Conservation (phyloP, 2,797 vertebrate species). For the Mormyrops boulengeri region DNA sequence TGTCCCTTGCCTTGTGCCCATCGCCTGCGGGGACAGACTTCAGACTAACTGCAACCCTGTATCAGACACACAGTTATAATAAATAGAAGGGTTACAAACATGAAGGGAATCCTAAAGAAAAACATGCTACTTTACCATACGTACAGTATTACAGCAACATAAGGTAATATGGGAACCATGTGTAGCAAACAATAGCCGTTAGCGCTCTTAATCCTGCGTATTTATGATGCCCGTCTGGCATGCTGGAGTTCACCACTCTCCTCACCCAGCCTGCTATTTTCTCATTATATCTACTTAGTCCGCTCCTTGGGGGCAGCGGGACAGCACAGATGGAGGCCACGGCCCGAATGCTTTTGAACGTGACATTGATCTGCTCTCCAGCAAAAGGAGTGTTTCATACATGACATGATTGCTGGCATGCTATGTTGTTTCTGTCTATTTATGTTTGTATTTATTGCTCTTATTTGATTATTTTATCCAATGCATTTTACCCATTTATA, state of each 20-base stretch:
- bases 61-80: background rate
- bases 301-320: conserved; percentile 24
- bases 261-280: background rate
- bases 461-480: background rate
- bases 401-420: background rate
- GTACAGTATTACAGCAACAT: background rate
- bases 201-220: background rate
- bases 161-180: background rate
- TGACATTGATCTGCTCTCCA: background rate
- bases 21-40: background rate
- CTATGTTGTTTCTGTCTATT: background rate
- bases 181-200: background rate
- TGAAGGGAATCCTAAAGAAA: background rate
- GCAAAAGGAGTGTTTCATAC: background rate
- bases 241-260: background rate
- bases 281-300: conserved; percentile 33
- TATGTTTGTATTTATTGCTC: background rate
- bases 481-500: background rate
- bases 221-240: background rate
- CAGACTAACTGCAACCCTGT: background rate
- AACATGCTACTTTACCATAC: background rate
- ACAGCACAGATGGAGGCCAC: background rate
- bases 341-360: background rate
- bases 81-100: background rate
- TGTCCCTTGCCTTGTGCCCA: background rate